A percentile compares a stretch with the other conserved stretches of the same genome.
These are phyloP conservation scores for Agrypnus murinus DNA, from an alignment of 2,888 invertebrate species.

Conservation along the genomic window DNA sequence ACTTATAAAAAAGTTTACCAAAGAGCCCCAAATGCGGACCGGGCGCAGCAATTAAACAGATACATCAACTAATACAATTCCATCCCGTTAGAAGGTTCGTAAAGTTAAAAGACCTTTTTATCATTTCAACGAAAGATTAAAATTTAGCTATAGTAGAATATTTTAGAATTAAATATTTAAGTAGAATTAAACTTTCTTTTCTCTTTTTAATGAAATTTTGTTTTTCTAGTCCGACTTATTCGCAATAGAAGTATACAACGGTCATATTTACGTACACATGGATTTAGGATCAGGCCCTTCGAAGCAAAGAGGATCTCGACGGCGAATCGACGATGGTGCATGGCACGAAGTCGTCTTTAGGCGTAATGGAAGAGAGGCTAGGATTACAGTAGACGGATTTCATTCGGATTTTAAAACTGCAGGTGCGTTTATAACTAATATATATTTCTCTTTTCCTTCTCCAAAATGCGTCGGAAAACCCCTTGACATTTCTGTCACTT, in stretches of 20 bases:
- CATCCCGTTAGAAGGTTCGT: too few species aligned
- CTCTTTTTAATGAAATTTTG: neutral
- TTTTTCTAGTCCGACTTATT: constrained; percentile 86
- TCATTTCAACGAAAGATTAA: too few species aligned
- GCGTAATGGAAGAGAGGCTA: constrained; percentile 87
- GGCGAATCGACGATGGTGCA: constrained; percentile 90
- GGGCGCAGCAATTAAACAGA: too few species aligned
- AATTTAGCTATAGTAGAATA: too few species aligned
- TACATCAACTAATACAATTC: too few species aligned
- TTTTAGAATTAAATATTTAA: too few species aligned
- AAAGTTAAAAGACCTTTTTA: too few species aligned
- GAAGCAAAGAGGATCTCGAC: constrained; percentile 87
- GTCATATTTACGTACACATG: constrained; percentile 93
- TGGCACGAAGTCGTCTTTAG: constrained; percentile 94
- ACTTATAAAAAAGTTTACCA: too few species aligned
- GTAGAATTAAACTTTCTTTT: too few species aligned
- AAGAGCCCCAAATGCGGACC: too few species aligned
- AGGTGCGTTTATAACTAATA: constrained; percentile 72
- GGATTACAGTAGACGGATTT: constrained; percentile 91
- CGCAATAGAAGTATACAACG: constrained; percentile 94
- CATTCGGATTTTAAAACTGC: constrained; percentile 92
- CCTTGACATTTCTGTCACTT: constrained; percentile 40
- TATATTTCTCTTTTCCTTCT: constrained; percentile 20
- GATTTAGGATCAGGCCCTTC: constrained; percentile 94
- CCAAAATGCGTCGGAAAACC: neutral